phyloP scores from a whole-genome alignment of 2,888 invertebrate genomes.

The Brachycybe producta region DNA sequence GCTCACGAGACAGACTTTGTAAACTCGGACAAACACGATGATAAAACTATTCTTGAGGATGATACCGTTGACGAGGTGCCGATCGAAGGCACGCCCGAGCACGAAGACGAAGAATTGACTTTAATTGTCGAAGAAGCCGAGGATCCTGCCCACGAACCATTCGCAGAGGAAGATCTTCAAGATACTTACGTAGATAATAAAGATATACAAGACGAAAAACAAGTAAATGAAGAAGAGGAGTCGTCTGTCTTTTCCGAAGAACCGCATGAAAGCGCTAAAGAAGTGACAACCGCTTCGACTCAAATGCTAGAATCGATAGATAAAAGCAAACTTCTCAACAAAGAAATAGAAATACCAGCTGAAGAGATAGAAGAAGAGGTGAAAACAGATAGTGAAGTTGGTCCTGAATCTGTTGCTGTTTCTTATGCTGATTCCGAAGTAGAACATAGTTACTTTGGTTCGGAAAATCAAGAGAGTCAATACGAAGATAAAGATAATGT shows the following conservation, averaged over 20 bases:
- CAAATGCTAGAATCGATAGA: neutral
- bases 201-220: neutral
- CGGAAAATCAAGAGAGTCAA: neutral
- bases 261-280: no score
- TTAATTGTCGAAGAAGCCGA: no score
- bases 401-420: slow-evolving; percentile 1
- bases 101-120: no score
- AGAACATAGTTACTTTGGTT: slow-evolving; percentile 4
- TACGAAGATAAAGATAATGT: neutral
- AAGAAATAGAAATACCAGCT: neutral
- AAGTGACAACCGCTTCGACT: neutral
- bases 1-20: no score
- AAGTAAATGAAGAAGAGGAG: slow-evolving; percentile 1
- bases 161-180: no score
- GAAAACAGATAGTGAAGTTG: neutral
- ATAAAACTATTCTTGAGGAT: neutral
- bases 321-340: neutral
- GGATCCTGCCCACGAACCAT: no score
- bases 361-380: neutral
- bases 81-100: neutral
- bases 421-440: slow-evolving; percentile 10
- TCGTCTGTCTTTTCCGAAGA: slow-evolving; percentile 5
- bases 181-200: no score
- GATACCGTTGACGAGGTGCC: neutral
- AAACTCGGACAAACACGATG: no score